phyloP scores from a whole-genome alignment of 1,140 invertebrate species.

The Bombus waltoni region DNA sequence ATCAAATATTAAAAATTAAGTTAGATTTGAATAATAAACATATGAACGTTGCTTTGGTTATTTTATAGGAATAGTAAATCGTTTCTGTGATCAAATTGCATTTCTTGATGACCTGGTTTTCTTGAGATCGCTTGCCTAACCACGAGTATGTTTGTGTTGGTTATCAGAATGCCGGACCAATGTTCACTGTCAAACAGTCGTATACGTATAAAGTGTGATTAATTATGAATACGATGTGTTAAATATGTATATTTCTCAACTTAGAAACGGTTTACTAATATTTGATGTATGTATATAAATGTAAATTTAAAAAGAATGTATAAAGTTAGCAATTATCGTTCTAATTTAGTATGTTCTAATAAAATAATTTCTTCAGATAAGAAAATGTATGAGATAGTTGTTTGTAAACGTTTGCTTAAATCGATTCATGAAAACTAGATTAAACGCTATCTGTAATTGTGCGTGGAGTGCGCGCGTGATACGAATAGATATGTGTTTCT shows the following conservation, averaged over 20 bases:
- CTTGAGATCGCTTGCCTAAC: neutral
- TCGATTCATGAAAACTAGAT: neutral
- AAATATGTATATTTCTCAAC: neutral
- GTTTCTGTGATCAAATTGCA: neutral
- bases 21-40: neutral
- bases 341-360: neutral
- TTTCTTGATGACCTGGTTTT: neutral
- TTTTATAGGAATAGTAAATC: neutral
- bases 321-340: neutral
- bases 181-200: constrained; percentile 6
- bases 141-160: neutral
- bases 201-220: neutral
- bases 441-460: neutral
- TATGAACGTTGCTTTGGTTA: neutral
- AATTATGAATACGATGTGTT: neutral
- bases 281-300: neutral
- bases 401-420: neutral
- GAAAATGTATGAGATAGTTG: neutral
- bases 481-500: neutral
- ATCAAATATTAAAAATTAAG: neutral
- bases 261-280: neutral
- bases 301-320: neutral
- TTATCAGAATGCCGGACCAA: neutral
- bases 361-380: neutral
- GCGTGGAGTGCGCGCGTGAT: neutral